Percentiles rank a stretch among this genome's conserved stretches.
phyloP scores from a whole-genome alignment of 2,888 invertebrate genomes.

The Dolomedes plantarius region DNA sequence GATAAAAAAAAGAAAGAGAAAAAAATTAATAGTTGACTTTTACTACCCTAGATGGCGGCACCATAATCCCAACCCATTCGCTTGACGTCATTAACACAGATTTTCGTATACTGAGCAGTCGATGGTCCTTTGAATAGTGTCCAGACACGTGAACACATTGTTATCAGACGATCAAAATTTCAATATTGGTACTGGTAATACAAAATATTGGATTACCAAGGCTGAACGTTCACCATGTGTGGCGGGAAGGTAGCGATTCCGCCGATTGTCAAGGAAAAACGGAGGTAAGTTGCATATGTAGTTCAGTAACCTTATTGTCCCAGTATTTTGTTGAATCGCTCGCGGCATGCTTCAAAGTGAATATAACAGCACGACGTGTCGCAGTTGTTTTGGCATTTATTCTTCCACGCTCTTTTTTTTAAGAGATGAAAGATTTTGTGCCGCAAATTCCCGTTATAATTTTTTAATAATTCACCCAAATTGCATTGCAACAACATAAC shows the following conservation, averaged over 20 bases:
- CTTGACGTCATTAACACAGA: conserved; percentile 39
- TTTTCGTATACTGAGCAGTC: conserved; percentile 28
- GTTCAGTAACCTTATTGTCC: conserved; percentile 37
- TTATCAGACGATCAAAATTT: neutral
- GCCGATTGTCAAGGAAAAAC: conserved; percentile 62
- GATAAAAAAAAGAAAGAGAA: too few relatives aligned
- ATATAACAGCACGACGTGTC: neutral
- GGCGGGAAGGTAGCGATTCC: conserved; percentile 58
- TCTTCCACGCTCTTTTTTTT: too few relatives aligned
- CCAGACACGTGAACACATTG: conserved; percentile 57
- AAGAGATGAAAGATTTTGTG: too few relatives aligned
- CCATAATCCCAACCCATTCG: neutral
- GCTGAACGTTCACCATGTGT: conserved; percentile 44
- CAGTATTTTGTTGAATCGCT: conserved; percentile 3
- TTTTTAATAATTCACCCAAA: too few relatives aligned
- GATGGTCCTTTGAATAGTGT: conserved; percentile 29
- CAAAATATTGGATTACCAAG: conserved; percentile 35
- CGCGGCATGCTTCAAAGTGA: conserved; percentile 30
- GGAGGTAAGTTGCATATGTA: conserved; percentile 50
- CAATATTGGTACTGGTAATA: neutral
- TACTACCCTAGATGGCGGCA: conserved; percentile 45
- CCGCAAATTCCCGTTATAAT: too few relatives aligned
- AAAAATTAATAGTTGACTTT: neutral
- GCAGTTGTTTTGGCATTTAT: too few relatives aligned
- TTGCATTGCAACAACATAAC: too few relatives aligned